Percentiles rank a stretch among this genome's conserved stretches.
Evolutionary conservation across 2,888 invertebrate genomes (phyloP).

Genomic region (Heteromyza rotundicornis): DNA sequence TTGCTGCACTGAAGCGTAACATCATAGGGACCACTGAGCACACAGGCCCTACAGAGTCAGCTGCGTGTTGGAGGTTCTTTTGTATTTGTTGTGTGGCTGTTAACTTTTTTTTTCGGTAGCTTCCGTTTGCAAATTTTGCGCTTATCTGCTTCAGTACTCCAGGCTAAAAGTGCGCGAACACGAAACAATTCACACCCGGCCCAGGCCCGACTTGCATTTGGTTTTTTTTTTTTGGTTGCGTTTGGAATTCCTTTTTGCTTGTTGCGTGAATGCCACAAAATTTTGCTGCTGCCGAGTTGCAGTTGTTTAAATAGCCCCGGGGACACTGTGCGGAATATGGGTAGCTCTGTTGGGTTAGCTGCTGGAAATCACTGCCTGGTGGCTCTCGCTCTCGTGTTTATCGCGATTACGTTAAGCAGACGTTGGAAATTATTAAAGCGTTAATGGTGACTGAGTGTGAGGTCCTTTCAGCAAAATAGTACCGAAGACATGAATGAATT

Average conservation of each 20-base stretch:
- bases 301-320: slow-evolving; percentile 29
- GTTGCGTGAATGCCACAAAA: neutral
- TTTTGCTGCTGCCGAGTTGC: too few species aligned
- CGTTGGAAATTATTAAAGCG: neutral
- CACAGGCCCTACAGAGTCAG: neutral
- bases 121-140: slow-evolving; percentile 5
- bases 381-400: slow-evolving; percentile 5
- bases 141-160: neutral
- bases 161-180: too few species aligned
- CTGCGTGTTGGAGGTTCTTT: neutral
- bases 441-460: slow-evolving; percentile 5
- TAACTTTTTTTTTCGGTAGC: neutral
- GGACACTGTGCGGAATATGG: slow-evolving; percentile 36
- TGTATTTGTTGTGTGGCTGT: neutral
- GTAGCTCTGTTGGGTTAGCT: too few species aligned
- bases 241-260: too few species aligned
- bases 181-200: slow-evolving; percentile 6
- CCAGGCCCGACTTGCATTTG: neutral
- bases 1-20: neutral
- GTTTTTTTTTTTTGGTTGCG: neutral
- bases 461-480: neutral
- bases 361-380: neutral
- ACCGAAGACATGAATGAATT: neutral
- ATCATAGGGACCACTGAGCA: neutral
- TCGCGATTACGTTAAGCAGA: slow-evolving; percentile 7